Conservation (phyloP, 2,888 invertebrate species). For the Phrixothrix hirtus region DNA sequence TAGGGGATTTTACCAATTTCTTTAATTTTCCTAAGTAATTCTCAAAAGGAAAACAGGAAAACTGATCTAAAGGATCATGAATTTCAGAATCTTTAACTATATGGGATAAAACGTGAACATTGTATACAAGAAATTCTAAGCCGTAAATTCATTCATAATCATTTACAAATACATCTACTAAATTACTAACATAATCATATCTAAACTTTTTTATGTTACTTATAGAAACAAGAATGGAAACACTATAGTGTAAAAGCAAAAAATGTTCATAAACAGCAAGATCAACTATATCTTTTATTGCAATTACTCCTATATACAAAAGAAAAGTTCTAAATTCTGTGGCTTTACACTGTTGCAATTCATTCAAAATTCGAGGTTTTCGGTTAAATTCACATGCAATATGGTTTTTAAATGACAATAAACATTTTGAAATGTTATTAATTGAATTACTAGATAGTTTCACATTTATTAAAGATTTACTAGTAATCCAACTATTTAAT, state of each 20-base stretch:
- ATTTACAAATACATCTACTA: constrained; percentile 14
- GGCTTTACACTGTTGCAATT: too few relatives aligned
- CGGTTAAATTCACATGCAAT: not conserved
- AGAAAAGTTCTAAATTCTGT: constrained; percentile 27
- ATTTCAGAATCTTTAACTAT: constrained; percentile 10
- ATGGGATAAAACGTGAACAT: constrained; percentile 9
- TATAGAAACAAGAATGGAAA: not conserved
- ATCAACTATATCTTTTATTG: constrained; percentile 5
- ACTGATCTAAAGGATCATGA: constrained; percentile 5
- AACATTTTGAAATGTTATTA: not conserved
- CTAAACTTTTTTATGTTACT: not conserved
- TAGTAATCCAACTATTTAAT: constrained; percentile 18
- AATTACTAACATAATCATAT: constrained; percentile 2
- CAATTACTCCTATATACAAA: constrained; percentile 25
- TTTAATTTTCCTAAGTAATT: constrained; percentile 14
- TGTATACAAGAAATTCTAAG: constrained; percentile 15
- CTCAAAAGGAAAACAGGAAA: constrained; percentile 14
- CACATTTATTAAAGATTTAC: not conserved
- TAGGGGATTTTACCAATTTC: constrained; percentile 3
- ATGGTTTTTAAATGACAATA: not conserved
- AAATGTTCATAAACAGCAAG: not conserved
- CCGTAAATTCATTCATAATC: constrained; percentile 14
- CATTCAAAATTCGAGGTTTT: too few relatives aligned
- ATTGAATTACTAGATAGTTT: not conserved
- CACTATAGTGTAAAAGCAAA: not conserved